Conservation (phyloP, 2,113 vertebrate genomes). For the Pygoscelis antarcticus region DNA sequence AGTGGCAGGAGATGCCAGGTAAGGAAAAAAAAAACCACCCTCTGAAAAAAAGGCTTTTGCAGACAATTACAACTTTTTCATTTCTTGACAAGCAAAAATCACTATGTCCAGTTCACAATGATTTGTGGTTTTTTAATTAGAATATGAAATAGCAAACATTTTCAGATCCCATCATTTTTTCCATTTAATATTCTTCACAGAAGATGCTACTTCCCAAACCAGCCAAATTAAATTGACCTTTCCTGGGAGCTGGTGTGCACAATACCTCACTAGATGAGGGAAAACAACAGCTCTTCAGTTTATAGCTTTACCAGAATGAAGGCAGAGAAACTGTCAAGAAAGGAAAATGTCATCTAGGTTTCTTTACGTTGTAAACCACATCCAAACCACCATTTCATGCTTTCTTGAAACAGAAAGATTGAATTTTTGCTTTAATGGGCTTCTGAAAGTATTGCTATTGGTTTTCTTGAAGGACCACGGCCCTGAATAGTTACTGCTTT, state of each 20-base stretch:
- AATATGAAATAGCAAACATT: background rate
- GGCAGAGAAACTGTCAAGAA: background rate
- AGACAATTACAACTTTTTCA: background rate
- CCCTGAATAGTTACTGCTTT: background rate
- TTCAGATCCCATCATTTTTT: background rate
- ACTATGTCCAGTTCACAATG: background rate
- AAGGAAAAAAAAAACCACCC: background rate
- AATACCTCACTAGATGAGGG: background rate
- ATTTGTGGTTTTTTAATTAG: background rate
- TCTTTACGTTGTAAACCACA: background rate
- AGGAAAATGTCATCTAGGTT: background rate
- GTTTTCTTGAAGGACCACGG: background rate
- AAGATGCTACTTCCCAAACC: background rate
- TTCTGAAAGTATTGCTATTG: background rate
- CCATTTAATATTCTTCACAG: background rate
- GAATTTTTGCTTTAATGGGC: background rate
- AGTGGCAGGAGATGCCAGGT: background rate
- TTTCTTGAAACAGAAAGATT: background rate
- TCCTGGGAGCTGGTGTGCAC: background rate
- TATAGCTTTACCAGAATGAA: background rate
- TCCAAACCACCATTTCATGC: background rate
- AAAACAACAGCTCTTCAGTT: background rate
- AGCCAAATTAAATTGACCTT: background rate
- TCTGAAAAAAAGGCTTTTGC: background rate
- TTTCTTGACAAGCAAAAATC: background rate